A percentile compares a stretch with the other conserved stretches of the same genome.
phyloP scores from a whole-genome alignment of 2,113 vertebrate genomes.

The Phoenicopterus ruber region DNA sequence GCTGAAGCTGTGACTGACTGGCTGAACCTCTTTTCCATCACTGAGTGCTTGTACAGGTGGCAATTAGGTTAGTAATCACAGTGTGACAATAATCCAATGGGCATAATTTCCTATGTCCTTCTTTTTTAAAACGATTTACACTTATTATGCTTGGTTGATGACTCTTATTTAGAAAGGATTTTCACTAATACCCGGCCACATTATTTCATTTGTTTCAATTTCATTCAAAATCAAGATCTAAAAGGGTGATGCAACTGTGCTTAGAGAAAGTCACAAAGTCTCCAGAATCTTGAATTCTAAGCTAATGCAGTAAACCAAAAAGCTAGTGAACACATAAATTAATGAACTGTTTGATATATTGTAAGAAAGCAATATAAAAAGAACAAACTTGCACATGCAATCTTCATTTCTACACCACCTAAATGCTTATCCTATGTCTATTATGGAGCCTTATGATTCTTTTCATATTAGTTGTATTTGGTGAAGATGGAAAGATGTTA shows the following conservation, averaged over 20 bases:
- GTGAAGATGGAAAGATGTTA: background rate
- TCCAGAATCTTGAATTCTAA: background rate
- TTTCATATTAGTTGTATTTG: background rate
- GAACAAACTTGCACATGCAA: background rate
- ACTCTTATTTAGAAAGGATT: background rate
- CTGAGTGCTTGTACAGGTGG: background rate
- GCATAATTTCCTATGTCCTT: background rate
- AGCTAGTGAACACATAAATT: background rate
- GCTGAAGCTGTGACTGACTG: background rate
- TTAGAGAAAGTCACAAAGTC: background rate
- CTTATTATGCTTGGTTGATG: background rate
- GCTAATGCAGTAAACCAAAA: background rate
- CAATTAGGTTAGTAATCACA: background rate
- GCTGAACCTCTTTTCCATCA: background rate
- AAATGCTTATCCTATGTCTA: background rate
- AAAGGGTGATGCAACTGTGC: rapidly evolving
- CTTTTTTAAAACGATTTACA: background rate
- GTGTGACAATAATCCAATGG: background rate
- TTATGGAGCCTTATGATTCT: background rate
- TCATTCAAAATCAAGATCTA: background rate
- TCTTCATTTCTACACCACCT: background rate
- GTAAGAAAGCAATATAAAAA: background rate
- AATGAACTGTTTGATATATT: background rate
- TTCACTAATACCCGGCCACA: background rate
- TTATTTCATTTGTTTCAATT: background rate